Percentiles rank a stretch among this genome's conserved stretches.
These are phyloP conservation scores for Montipora cactus DNA, from an alignment of 64 coral and sea anemone genomes.

Conservation along the genomic window DNA sequence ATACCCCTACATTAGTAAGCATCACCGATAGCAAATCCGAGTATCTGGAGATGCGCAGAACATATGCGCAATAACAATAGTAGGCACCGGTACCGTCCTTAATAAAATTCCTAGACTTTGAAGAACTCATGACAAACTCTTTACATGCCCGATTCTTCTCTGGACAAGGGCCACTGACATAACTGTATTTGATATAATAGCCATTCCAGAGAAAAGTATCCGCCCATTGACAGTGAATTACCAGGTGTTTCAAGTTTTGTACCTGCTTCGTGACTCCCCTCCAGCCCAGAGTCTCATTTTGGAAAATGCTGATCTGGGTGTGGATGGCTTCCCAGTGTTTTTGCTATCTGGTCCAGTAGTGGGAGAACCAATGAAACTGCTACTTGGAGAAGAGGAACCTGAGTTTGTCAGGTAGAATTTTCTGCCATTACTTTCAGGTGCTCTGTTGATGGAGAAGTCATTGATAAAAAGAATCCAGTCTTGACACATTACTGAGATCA, in stretches of 20 bases:
- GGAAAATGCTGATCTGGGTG: slow-evolving; percentile 54
- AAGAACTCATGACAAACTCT: too few relatives aligned
- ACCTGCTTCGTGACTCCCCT: slow-evolving; percentile 88
- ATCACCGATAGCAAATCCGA: too few relatives aligned
- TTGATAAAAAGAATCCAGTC: slow-evolving; percentile 97
- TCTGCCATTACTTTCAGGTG: slow-evolving; percentile 95
- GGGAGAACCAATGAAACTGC: background rate
- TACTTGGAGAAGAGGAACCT: slow-evolving; percentile 61
- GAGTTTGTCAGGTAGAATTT: slow-evolving; percentile 97
- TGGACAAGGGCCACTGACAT: too few relatives aligned
- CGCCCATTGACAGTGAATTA: too few relatives aligned
- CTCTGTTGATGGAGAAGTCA: slow-evolving; percentile 98
- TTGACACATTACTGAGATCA: slow-evolving; percentile 93
- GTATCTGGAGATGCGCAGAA: too few relatives aligned
- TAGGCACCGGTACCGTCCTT: too few relatives aligned
- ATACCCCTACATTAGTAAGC: too few relatives aligned
- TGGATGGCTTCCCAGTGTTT: slow-evolving; percentile 43
- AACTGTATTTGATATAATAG: too few relatives aligned
- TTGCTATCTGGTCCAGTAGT: slow-evolving; percentile 49
- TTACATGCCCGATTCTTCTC: too few relatives aligned
- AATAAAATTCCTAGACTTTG: too few relatives aligned
- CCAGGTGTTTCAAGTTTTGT: background rate
- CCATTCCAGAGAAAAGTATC: too few relatives aligned
- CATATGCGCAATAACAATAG: too few relatives aligned
- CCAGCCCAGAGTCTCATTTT: slow-evolving; percentile 89